Evolutionary conservation across 2,888 invertebrate species (phyloP).

Genomic region (Trisateles emortualis): DNA sequence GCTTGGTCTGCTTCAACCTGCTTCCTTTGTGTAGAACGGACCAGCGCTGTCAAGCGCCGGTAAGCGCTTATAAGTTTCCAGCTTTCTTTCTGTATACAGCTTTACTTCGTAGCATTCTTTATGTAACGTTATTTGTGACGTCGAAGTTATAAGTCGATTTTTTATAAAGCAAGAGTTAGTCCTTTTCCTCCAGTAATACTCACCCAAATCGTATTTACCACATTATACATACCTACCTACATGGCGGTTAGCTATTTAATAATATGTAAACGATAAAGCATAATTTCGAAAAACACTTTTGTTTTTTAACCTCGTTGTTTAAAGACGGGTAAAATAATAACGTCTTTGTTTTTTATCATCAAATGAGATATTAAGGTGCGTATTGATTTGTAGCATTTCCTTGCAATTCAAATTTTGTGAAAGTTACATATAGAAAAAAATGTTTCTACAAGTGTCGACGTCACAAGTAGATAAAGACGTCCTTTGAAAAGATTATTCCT

Average conservation of each 20-base stretch:
- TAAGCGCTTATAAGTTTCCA: too few species aligned
- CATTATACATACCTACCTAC: slow-evolving; percentile 57
- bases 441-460: slow-evolving; percentile 3
- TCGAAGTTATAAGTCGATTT: slow-evolving; percentile 7
- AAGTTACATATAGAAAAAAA: neutral
- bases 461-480: slow-evolving; percentile 11
- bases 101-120: too few species aligned
- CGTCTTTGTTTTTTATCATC: slow-evolving; percentile 50
- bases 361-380: slow-evolving; percentile 32
- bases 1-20: too few species aligned
- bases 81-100: too few species aligned
- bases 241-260: slow-evolving; percentile 58
- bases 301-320: slow-evolving; percentile 63
- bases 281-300: slow-evolving; percentile 56
- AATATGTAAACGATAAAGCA: slow-evolving; percentile 56
- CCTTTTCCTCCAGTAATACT: slow-evolving; percentile 30
- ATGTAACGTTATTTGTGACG: slow-evolving; percentile 10
- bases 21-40: too few species aligned
- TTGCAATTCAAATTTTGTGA: slow-evolving; percentile 29
- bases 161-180: slow-evolving; percentile 16
- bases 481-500: slow-evolving; percentile 25
- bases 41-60: too few species aligned
- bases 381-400: slow-evolving; percentile 48
- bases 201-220: slow-evolving; percentile 49
- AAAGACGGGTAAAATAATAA: slow-evolving; percentile 50